Base-by-base conservation (phyloP, 2,113 vertebrate genomes). In the Cichladusa arquata region DNA sequence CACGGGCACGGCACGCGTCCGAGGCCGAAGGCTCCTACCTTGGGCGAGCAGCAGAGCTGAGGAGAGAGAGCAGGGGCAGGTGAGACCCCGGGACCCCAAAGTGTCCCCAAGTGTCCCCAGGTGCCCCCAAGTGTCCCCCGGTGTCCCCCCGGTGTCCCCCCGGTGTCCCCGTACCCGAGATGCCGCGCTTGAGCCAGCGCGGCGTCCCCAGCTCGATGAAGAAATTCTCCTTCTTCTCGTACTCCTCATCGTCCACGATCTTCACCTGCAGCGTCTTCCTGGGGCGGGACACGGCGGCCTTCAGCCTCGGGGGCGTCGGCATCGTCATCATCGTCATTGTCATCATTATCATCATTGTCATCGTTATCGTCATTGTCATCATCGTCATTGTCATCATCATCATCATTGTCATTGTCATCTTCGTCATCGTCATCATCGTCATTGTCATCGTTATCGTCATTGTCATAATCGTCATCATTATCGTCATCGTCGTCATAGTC, bases 321-420 rank as follows among this genome's bases (percentile, higher is more conserved):
- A 2, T 12, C 19, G 1, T 6, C 11, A 1, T 9, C 29, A 20
- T 5, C 3, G 0, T 5, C 48, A 5, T 18, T 11, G 2, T 17
- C 26, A 29, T 4, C 29, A 12, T 11, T 4, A 4, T 23, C 12
- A 5, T 40, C 12, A 18, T 11, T 5, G 1, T 29, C 40, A 28
- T n/a, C 1, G 4, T 31, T 15, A 24, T 12, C 19, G 1, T 2
- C 28, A 16, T 22, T 8, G 1, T 42, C 42, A 16, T 5, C n/a
- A 2, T 13, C 8, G 2, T 15, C 12, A 11, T 28, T 9, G 3
- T 42, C 19, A 3, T 9, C 11, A 4, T 24, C 51, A 4, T 10
- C 38, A 25, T 7, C 11, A 1, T 5, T 16, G 8, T 17, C 17
- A 38, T 20, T 19, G 6, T 23, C 14, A 2, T 6, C 9, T 5